Conservation (phyloP, 2,888 invertebrate genomes). For the Ophioninae sp. region DNA sequence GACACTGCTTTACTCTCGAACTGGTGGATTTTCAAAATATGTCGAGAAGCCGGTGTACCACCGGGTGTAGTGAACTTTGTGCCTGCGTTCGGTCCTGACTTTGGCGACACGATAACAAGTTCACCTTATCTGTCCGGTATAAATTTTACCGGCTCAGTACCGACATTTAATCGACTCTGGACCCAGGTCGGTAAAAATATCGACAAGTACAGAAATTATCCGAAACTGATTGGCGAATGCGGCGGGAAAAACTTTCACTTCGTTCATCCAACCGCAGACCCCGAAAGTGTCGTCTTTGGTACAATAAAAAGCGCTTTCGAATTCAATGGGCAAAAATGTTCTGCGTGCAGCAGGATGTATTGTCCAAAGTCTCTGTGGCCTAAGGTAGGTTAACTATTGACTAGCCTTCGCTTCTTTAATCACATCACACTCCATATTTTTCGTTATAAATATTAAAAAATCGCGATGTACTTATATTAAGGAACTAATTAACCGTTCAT, state of each 20-base stretch:
- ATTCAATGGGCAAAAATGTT: slow-evolving; percentile 98
- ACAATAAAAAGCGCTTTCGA: slow-evolving; percentile 97
- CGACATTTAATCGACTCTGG: slow-evolving; percentile 97
- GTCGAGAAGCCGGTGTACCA: slow-evolving; percentile 97
- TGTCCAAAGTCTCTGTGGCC: slow-evolving; percentile 95
- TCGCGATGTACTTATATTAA: not conserved
- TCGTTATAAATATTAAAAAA: not conserved
- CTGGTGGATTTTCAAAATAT: slow-evolving; percentile 95
- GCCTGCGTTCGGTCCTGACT: slow-evolving; percentile 97
- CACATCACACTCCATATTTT: not conserved
- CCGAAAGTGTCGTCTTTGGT: slow-evolving; percentile 89
- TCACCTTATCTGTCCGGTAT: slow-evolving; percentile 95
- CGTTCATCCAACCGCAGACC: slow-evolving; percentile 94
- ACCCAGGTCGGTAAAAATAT: slow-evolving; percentile 95
- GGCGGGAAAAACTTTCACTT: slow-evolving; percentile 99
- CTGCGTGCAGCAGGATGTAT: slow-evolving; percentile 98
- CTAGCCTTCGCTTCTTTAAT: not conserved
- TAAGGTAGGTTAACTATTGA: slow-evolving; percentile 79
- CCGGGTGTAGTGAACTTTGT: slow-evolving; percentile 98
- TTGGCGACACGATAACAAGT: slow-evolving; percentile 94
- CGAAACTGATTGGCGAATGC: slow-evolving; percentile 96
- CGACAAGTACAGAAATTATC: slow-evolving; percentile 92
- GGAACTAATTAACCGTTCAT: not conserved
- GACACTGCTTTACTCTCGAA: slow-evolving; percentile 98
- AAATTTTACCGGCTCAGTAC: slow-evolving; percentile 99